Conservation (phyloP, 2,888 invertebrate genomes). For the Lymantria dispar region DNA sequence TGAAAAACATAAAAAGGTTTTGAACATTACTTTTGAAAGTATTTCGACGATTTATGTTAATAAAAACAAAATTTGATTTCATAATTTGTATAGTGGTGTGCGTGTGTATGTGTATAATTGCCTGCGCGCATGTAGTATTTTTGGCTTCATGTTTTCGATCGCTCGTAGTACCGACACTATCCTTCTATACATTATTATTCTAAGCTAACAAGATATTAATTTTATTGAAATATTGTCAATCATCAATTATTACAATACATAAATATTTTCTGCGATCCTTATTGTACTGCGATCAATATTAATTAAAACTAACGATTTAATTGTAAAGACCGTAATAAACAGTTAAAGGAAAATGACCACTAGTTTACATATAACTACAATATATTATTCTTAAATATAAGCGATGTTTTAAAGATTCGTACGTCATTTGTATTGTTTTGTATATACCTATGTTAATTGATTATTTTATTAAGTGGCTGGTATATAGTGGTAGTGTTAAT, state of each 20-base stretch:
- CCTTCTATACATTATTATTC: too few relatives aligned
- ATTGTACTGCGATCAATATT: too few relatives aligned
- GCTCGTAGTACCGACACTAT: too few relatives aligned
- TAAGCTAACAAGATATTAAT: neutral
- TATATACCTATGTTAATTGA: slow-evolving; percentile 15
- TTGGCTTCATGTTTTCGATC: too few relatives aligned
- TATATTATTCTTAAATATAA: slow-evolving; percentile 10
- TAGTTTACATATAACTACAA: slow-evolving; percentile 13
- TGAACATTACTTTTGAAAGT: too few relatives aligned
- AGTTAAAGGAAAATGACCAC: slow-evolving; percentile 13
- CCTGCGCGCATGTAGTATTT: too few relatives aligned
- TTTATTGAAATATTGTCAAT: slow-evolving; percentile 1
- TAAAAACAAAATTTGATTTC: too few relatives aligned
- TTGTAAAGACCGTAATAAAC: neutral
- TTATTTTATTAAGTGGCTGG: slow-evolving; percentile 13
- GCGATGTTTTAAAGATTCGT: slow-evolving; percentile 5
- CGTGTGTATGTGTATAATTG: too few relatives aligned
- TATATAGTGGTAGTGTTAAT: slow-evolving; percentile 10
- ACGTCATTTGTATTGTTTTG: slow-evolving; percentile 25
- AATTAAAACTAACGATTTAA: slow-evolving; percentile 2
- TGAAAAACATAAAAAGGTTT: too few relatives aligned
- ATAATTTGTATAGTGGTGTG: too few relatives aligned
- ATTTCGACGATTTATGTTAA: too few relatives aligned
- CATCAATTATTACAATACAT: neutral
- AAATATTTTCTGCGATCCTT: neutral